phyloP scores from a whole-genome alignment of 2,888 invertebrate genomes.

The Agrochola macilenta region DNA sequence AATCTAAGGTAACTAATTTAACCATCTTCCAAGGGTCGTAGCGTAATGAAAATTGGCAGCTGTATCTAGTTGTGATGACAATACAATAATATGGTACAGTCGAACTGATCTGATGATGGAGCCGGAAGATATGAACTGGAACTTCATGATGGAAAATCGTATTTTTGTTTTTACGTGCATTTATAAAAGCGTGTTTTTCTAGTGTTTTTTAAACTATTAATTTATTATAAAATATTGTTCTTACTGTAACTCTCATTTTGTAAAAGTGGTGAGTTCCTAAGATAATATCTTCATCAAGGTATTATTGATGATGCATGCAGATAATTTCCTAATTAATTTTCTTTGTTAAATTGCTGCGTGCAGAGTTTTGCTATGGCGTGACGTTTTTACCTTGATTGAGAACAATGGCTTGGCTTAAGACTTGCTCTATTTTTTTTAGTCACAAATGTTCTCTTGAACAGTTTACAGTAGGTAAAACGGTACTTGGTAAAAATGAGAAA shows the following conservation, averaged over 20 bases:
- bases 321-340: constrained; percentile 23
- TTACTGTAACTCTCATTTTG: background rate
- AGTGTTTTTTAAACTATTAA: too few relatives aligned
- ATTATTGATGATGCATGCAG: constrained; percentile 10
- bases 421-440: constrained; percentile 31
- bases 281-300: background rate
- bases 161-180: too few relatives aligned
- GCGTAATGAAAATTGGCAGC: too few relatives aligned
- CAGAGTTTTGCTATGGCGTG: constrained; percentile 23
- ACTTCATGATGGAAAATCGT: too few relatives aligned
- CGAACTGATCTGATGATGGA: too few relatives aligned
- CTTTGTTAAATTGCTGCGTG: constrained; percentile 20
- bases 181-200: too few relatives aligned
- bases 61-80: too few relatives aligned
- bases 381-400: constrained; percentile 28
- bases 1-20: too few relatives aligned
- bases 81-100: too few relatives aligned
- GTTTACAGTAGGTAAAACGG: constrained; percentile 1
- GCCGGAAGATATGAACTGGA: too few relatives aligned
- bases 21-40: too few relatives aligned
- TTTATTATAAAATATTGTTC: too few relatives aligned
- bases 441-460: constrained; percentile 19
- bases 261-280: background rate
- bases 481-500: background rate
- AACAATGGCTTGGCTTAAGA: constrained; percentile 38